Evolutionary conservation across 2,113 vertebrate species (phyloP), one percentile per base, ranked within the genome.

Genomic region (Hippocampus zosterae): DNA sequence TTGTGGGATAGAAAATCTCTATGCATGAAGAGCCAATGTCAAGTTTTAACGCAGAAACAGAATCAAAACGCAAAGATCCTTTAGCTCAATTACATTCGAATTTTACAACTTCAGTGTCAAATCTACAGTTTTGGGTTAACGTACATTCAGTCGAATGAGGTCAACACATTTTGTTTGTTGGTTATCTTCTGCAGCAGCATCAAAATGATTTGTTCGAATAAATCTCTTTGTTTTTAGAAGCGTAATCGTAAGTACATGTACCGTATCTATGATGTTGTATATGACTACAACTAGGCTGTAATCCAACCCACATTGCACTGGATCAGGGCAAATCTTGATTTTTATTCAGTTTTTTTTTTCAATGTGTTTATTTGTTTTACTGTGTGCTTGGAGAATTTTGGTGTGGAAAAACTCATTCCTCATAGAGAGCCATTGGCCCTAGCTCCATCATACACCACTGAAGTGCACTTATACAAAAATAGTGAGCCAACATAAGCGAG

Each of bases 211-310:
- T 16, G 50, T 3, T 52, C 18, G 5, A 8, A 3, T 1, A 52
- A 8, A 52, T 52, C 18, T 52, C 5, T 21, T 50, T 50, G 48
- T 19, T 50, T 44, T 11, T 44, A 44, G 0, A 13, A 44, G 42
- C 2, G 9, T 44, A 11, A 44, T 44, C 13, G 42, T 44, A 44
- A 44, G 13, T 37, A 37, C 33, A 37, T 37, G 33, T 37, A 27
- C 25, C 25, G 25, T 27, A 37, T 37, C 1, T 37, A 37, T 37
- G 33, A 37, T 37, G 33, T 37, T 37, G 33, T 5, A 37, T 37
- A 74, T 73, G 62, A 67, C 29, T 86, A 84, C n/a, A n/a, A 86
- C 73, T 71, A 65, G 64, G 3, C 74, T 82, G 69, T 81, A 84
- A 88, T 89, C 85, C 81, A 67, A 88, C 78, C 52, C 74, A 40